Conservation (phyloP, 1,140 invertebrate genomes). For the Drosophila nasuta region DNA sequence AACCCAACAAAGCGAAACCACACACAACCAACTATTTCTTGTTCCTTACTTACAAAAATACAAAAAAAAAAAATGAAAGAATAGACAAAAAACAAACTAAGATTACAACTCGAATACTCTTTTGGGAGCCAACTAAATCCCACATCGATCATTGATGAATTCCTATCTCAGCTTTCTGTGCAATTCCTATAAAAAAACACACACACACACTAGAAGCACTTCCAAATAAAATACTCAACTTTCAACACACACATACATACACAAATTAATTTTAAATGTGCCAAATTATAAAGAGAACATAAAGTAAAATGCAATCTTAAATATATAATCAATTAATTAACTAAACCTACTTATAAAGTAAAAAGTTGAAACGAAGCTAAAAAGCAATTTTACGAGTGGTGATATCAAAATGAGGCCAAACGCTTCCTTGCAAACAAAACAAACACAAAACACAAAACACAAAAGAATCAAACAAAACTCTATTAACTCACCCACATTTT, state of each 20-base stretch:
- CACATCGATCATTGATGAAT: slow-evolving; percentile 71
- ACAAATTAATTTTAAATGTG: slow-evolving; percentile 81
- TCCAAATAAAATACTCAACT: slow-evolving; percentile 76
- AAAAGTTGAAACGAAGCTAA: slow-evolving; percentile 72
- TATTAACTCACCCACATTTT: slow-evolving; percentile 48
- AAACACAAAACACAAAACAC: slow-evolving; percentile 14
- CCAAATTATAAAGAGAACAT: slow-evolving; percentile 63
- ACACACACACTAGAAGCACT: slow-evolving; percentile 57
- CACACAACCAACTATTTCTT: slow-evolving; percentile 69
- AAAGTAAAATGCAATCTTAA: slow-evolving; percentile 47
- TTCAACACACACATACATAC: slow-evolving; percentile 42
- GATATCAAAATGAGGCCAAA: slow-evolving; percentile 81
- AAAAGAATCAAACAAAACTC: slow-evolving; percentile 2
- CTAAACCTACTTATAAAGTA: slow-evolving; percentile 11
- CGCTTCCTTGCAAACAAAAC: slow-evolving; percentile 64
- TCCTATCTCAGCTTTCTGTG: slow-evolving; percentile 81
- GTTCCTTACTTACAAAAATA: slow-evolving; percentile 73
- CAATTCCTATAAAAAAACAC: slow-evolving; percentile 71
- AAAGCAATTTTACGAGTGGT: slow-evolving; percentile 74
- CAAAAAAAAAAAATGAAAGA: slow-evolving; percentile 38
- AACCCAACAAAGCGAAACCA: background rate
- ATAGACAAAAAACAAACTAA: slow-evolving; percentile 42
- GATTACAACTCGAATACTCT: slow-evolving; percentile 59
- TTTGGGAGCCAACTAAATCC: slow-evolving; percentile 19
- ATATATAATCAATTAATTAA: slow-evolving; percentile 15